Conservation (phyloP, 2,113 vertebrate species). For the Ploceus nigricollis region DNA sequence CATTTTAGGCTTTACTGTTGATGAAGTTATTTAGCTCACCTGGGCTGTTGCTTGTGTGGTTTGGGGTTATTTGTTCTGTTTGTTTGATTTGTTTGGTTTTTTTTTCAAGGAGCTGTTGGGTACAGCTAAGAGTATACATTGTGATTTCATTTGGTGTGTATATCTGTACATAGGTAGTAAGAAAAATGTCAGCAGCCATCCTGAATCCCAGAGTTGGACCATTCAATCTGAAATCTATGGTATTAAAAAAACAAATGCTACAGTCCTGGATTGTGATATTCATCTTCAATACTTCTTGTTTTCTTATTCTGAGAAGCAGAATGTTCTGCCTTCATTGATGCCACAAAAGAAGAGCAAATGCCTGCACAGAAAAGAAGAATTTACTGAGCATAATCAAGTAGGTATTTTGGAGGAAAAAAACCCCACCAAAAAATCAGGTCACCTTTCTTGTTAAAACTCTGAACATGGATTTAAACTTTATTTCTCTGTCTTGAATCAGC, state of each 20-base stretch:
- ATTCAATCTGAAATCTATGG: neutral
- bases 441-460: neutral
- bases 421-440: rapidly evolving
- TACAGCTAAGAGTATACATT: neutral
- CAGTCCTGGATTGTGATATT: neutral
- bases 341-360: neutral
- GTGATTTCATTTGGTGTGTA: neutral
- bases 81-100: neutral
- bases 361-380: neutral
- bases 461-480: neutral
- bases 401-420: neutral
- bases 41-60: neutral
- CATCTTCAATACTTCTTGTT: neutral
- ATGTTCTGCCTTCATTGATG: neutral
- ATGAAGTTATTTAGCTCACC: neutral
- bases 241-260: neutral
- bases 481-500: neutral
- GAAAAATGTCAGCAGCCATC: neutral
- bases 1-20: neutral
- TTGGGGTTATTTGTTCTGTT: neutral
- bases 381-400: neutral
- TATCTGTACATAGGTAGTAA: neutral
- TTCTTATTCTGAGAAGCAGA: neutral
- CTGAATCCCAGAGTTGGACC: neutral
- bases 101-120: neutral